phyloP scores from a whole-genome alignment of 92 coral and sea anemone species.

The Bergia sp. region DNA sequence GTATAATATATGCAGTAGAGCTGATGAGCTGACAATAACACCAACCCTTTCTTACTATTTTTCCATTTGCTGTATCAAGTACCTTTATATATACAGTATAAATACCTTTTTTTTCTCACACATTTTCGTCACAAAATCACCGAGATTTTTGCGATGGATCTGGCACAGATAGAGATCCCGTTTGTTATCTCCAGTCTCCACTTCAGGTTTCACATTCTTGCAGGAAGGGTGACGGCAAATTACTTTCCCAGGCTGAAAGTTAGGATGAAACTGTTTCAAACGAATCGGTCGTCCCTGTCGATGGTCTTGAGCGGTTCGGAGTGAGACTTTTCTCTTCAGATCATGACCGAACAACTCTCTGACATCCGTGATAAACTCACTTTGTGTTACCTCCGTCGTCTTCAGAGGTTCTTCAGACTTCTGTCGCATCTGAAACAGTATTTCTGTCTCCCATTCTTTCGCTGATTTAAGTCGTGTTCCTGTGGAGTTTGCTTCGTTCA shows the following conservation, averaged over 20 bases:
- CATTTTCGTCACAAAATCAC: conserved; percentile 38
- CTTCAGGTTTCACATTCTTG: conserved; percentile 37
- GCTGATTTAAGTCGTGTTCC: no score
- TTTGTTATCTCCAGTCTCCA: conserved; percentile 31
- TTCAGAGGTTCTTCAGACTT: no score
- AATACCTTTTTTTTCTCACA: conserved; percentile 50
- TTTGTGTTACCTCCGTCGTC: neutral
- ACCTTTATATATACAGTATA: no score
- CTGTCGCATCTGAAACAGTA: no score
- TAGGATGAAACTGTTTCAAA: conserved; percentile 68
- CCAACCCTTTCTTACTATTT: no score
- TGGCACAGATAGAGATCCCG: conserved; percentile 75
- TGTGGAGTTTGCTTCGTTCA: no score
- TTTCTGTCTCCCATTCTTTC: no score
- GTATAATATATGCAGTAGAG: no score
- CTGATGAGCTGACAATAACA: no score
- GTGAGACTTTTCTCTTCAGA: conserved; percentile 34
- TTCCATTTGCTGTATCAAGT: no score
- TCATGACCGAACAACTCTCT: conserved; percentile 7
- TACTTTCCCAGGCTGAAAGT: conserved; percentile 43
- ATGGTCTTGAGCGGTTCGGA: conserved; percentile 46
- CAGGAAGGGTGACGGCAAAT: conserved; percentile 68
- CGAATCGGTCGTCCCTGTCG: conserved; percentile 28
- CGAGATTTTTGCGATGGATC: conserved; percentile 50
- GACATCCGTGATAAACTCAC: conserved; percentile 11